Base-by-base conservation (phyloP, 2,113 vertebrate genomes). In the Theristicus caerulescens region DNA sequence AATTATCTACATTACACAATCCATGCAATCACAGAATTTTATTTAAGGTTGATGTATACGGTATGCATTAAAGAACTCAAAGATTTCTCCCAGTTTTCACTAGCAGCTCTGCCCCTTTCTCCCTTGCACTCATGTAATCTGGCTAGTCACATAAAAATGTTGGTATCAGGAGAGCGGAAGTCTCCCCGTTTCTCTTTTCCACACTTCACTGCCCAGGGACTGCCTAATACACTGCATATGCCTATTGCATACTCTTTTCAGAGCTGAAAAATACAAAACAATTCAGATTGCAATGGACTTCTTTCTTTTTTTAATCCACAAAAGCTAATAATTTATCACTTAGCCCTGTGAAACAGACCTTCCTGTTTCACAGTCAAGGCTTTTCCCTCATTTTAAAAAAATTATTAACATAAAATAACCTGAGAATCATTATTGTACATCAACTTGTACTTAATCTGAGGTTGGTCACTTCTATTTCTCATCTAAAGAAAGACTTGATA, bases 391-490 rank as follows among this genome's bases (percentile, higher is more conserved):
- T 38, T 42, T 9, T 12, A 49, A 65, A 40, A 29, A 58, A 49
- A 9, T 3, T 4, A 29, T 13, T 13, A 54, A n/a, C 6, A 34
- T 8, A 46, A 65, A 51, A 69, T 29, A 40, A 17, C 0, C 0
- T 8, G 2, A n/a, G 27, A 67, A 67, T 72, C 2, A 77, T 72
- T 72, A 1, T 57, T 31, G 20, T 52, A 29, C 9, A 36, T 67
- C 25, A 67, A 14, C 4, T 32, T 54, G 9, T 59, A 54, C 22
- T 78, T 72, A 44, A 36, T 82, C 26, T 62, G 47, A 17, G 69
- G 22, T 19, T 54, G 21, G 24, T 19, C 8, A 25, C 22, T 76
- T 67, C 6, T 73, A 21, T 82, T 93, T 64, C 31, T 49, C 11
- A 47, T 7, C 4, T 52, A 55, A 52, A 57, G 13, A 65, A 73